Evolutionary conservation across 2,797 vertebrate genomes (phyloP).

Genomic region (Ciconia nigra): DNA sequence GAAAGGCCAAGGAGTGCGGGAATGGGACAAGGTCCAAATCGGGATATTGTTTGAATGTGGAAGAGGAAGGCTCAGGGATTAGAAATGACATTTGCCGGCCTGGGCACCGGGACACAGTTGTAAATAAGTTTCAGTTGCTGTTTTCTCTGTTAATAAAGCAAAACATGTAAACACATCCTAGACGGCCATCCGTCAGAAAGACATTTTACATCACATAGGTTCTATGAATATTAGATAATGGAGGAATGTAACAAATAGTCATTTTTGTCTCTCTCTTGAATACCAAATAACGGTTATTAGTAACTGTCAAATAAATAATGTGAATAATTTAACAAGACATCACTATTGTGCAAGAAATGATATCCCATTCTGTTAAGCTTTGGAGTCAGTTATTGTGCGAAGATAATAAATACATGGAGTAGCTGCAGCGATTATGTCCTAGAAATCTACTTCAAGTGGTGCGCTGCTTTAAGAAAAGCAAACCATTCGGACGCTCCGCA

Average conservation of each 20-base stretch:
- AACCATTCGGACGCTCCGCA: not conserved
- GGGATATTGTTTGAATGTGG: not conserved
- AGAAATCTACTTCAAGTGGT: conserved; percentile 3
- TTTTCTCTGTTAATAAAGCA: not conserved
- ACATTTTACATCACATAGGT: not conserved
- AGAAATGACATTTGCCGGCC: not conserved
- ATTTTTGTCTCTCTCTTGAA: conserved; percentile 37
- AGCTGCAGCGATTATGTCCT: conserved; percentile 17
- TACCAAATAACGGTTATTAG: conserved; percentile 41
- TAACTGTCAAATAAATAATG: conserved; percentile 59
- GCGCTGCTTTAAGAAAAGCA: not conserved
- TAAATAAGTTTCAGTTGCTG: not conserved
- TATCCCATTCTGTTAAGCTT: conserved; percentile 26
- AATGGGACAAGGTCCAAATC: not conserved
- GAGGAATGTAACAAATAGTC: conserved; percentile 41
- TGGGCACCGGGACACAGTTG: not conserved
- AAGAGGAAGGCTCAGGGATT: not conserved
- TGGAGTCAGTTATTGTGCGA: conserved; percentile 24
- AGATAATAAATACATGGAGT: conserved; percentile 33
- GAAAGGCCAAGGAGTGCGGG: not conserved
- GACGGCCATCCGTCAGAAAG: not conserved
- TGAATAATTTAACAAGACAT: conserved; percentile 50
- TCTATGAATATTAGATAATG: conserved; percentile 60
- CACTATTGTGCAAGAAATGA: conserved; percentile 28
- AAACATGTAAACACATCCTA: not conserved